A percentile compares a stretch with the other conserved stretches of the same genome.
phyloP scores from a whole-genome alignment of 2,797 vertebrate genomes.

The Paramormyrops hopkinsi region DNA sequence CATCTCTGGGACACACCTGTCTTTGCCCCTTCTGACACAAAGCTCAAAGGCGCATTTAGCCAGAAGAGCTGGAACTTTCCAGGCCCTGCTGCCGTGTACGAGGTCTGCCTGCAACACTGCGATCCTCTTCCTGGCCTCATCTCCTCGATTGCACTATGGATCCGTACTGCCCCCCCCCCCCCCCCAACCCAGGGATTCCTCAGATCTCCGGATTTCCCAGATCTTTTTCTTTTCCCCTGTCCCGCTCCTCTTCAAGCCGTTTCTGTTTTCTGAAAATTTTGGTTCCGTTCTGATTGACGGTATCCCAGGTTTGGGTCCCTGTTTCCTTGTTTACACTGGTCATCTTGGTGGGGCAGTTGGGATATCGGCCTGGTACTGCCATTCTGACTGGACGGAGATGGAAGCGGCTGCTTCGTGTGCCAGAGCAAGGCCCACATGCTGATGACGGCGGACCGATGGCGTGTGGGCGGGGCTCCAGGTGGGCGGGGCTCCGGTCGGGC shows the following conservation, averaged over 20 bases:
- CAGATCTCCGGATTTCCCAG: conserved; percentile 33
- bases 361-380: conserved; percentile 25
- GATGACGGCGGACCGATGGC: conserved; percentile 30
- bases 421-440: conserved; percentile 25
- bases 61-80: background rate
- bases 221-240: conserved; percentile 32
- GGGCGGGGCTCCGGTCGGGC: conserved; percentile 22
- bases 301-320: conserved; percentile 18
- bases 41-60: background rate
- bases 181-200: conserved; percentile 30
- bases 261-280: background rate
- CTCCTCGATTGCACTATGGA: conserved; percentile 67
- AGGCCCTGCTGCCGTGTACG: background rate
- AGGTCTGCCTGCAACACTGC: conserved; percentile 3
- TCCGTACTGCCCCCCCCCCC: conserved; percentile 58
- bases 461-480: conserved; percentile 19
- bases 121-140: conserved; percentile 29
- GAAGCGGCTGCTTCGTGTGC: background rate
- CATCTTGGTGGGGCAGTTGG: conserved; percentile 38
- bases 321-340: conserved; percentile 58
- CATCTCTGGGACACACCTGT: background rate
- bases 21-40: background rate
- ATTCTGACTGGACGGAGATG: background rate
- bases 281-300: conserved; percentile 34
- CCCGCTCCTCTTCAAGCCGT: conserved; percentile 21